Evolutionary conservation across 2,113 vertebrate species (phyloP).

Genomic region (Ranitomeya imitator): DNA sequence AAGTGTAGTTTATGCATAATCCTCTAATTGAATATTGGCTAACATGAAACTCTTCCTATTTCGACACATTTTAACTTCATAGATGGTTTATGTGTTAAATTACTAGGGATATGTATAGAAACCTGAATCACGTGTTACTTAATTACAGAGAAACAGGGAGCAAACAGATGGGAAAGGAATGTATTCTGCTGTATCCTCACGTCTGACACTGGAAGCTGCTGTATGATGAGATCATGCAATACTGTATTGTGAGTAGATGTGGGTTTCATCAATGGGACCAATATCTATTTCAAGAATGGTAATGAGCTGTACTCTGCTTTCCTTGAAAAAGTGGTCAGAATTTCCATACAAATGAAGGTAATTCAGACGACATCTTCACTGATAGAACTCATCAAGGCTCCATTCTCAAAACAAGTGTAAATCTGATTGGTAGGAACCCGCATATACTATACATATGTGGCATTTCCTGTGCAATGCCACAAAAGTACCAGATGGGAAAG

Average conservation of each 20-base stretch:
- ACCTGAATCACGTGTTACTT: constrained; percentile 17
- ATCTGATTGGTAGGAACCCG: no score
- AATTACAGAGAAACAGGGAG: neutral
- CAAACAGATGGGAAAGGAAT: neutral
- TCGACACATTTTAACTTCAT: neutral
- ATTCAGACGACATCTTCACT: no score
- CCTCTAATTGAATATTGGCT: neutral
- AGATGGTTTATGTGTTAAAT: neutral
- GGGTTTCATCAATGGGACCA: no score
- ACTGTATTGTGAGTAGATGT: neutral
- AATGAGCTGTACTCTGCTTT: no score
- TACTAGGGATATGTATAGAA: constrained; percentile 28
- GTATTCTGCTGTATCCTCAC: neutral
- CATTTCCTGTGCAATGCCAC: no score
- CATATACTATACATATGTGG: no score
- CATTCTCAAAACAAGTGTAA: no score
- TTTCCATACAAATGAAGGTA: no score
- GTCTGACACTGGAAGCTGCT: neutral
- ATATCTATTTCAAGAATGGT: no score
- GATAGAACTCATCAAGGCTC: no score
- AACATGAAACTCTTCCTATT: neutral
- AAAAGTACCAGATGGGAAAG: no score
- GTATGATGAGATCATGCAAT: neutral
- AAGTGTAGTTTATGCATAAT: neutral
- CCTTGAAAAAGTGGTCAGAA: no score